Conservation (phyloP, 1,140 invertebrate genomes). For the Anagrus nilaparvatae region DNA sequence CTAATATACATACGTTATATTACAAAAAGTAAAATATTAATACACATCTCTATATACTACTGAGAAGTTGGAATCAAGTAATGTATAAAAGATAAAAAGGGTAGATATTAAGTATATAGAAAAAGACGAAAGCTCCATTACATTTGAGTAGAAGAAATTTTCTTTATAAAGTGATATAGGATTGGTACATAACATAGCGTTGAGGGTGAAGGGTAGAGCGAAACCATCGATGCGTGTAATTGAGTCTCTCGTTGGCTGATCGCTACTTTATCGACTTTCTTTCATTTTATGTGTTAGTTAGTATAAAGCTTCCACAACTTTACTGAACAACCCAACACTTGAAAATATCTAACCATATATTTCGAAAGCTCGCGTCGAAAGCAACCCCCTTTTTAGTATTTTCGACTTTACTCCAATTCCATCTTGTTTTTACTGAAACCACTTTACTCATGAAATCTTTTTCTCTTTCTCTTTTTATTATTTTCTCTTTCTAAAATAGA, state of each 20-base stretch:
- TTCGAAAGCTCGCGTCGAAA: neutral
- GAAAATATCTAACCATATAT: constrained; percentile 21
- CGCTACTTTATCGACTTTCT: constrained; percentile 43
- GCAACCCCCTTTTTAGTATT: neutral
- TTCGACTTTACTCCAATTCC: constrained; percentile 3
- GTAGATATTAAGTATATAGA: no score
- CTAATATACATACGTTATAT: no score
- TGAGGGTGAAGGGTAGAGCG: constrained; percentile 19
- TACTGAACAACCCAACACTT: no score
- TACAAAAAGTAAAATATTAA: no score
- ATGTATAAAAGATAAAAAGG: no score
- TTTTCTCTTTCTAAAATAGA: no score
- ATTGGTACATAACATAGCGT: constrained; percentile 19
- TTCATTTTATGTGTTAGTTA: no score
- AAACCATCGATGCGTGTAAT: constrained; percentile 40
- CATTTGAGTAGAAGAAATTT: no score
- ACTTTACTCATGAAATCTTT: constrained; percentile 8
- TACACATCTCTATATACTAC: no score
- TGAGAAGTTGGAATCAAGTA: no score
- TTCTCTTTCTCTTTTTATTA: constrained; percentile 13
- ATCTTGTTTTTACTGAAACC: constrained; percentile 8
- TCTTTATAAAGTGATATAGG: constrained; percentile 4
- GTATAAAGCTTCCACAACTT: no score
- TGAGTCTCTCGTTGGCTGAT: constrained; percentile 40
- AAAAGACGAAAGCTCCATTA: no score